phyloP scores from a whole-genome alignment of 2,113 vertebrate genomes.

The Arenaria interpres region DNA sequence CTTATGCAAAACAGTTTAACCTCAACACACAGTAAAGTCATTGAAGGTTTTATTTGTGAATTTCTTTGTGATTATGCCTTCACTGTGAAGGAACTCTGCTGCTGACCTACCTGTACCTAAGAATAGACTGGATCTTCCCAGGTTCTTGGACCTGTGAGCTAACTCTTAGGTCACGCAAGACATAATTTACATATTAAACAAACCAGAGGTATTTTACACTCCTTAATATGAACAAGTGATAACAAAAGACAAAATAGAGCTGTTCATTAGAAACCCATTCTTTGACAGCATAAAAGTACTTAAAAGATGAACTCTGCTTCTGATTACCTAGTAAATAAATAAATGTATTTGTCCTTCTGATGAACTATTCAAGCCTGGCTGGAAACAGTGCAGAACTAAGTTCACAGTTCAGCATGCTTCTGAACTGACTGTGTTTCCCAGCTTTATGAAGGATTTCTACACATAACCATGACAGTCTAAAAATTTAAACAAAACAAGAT shows the following conservation, averaged over 20 bases:
- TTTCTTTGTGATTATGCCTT: conserved; percentile 8
- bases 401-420: background rate
- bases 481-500: background rate
- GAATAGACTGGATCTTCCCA: background rate
- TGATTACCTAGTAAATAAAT: background rate
- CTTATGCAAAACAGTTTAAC: conserved; percentile 31
- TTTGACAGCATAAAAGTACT: background rate
- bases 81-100: background rate
- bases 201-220: background rate
- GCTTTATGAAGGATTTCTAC: background rate
- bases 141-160: background rate
- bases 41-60: background rate
- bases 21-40: background rate
- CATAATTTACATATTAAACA: background rate
- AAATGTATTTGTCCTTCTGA: background rate
- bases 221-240: background rate
- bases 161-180: background rate
- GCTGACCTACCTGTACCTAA: background rate
- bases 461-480: background rate
- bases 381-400: background rate
- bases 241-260: background rate
- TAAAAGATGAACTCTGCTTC: background rate
- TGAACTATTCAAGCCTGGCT: background rate
- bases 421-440: background rate
- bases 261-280: background rate